Evolutionary conservation across 1,140 invertebrate species (phyloP).

Genomic region (Procambarus clarkii): DNA sequence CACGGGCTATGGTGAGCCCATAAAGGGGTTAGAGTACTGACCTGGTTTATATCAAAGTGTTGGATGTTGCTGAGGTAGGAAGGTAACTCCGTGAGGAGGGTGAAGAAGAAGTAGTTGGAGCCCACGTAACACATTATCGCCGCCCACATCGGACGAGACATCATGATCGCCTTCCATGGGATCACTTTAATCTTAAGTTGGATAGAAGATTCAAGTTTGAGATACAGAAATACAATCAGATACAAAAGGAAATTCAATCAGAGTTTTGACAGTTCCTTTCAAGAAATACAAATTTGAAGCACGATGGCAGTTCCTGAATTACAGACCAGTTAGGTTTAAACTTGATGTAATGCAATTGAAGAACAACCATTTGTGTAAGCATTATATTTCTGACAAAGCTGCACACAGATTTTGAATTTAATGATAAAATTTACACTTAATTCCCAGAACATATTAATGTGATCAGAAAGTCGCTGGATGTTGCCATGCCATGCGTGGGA

Average conservation of each 20-base stretch:
- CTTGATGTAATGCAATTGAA: no score
- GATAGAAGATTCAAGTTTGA: background rate
- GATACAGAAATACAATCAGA: background rate
- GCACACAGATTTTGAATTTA: no score
- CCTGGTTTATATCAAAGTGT: background rate
- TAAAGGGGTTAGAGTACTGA: background rate
- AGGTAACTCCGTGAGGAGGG: background rate
- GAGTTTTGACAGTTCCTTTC: no score
- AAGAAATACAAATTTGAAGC: background rate
- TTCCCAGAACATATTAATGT: no score
- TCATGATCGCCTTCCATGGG: background rate
- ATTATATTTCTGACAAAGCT: no score
- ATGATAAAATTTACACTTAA: no score
- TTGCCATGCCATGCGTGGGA: no score
- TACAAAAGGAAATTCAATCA: background rate
- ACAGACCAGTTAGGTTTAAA: background rate
- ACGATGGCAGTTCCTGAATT: background rate
- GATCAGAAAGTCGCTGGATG: no score
- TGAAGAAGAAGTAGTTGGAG: background rate
- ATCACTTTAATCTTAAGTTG: background rate
- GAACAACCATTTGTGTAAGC: no score
- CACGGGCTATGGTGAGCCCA: no score
- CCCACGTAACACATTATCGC: background rate
- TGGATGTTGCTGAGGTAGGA: background rate
- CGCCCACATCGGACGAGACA: background rate